These are phyloP conservation scores for Eumacrocentrus americanus DNA, from an alignment of 2,888 invertebrate species.

Conservation along the genomic window DNA sequence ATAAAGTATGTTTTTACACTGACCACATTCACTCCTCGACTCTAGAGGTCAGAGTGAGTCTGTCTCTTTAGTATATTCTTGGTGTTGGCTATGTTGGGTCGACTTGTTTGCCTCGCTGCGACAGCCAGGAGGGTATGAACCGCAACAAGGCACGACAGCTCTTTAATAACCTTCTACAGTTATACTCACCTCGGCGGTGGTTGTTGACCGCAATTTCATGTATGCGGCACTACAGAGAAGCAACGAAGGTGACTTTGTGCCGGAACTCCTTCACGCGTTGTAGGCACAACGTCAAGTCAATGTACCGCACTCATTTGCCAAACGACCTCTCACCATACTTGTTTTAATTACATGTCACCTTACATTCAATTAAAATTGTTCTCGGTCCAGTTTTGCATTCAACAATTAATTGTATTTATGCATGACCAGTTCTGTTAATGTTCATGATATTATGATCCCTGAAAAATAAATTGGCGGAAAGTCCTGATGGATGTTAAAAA, in stretches of 20 bases:
- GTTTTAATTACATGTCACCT: too few species aligned
- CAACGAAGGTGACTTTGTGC: constrained; percentile 1
- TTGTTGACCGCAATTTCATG: constrained; percentile 48
- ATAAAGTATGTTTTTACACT: not conserved
- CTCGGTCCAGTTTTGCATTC: not conserved
- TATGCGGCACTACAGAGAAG: constrained; percentile 24
- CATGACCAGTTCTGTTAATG: not conserved
- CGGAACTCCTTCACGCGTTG: constrained; percentile 1
- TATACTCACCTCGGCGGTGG: constrained; percentile 37
- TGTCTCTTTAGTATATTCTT: not conserved
- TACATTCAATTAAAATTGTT: too few species aligned
- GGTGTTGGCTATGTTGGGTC: constrained; percentile 10
- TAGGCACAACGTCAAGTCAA: constrained; percentile 1
- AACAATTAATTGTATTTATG: not conserved
- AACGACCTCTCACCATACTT: too few species aligned
- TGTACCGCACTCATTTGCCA: not conserved
- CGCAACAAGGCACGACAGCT: constrained; percentile 34
- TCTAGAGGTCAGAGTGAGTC: not conserved
- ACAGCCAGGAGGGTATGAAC: constrained; percentile 24
- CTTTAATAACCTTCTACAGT: constrained; percentile 40
- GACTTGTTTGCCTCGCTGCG: constrained; percentile 13
- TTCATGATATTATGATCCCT: not conserved
- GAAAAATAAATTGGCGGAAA: too few species aligned
- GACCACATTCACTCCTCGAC: not conserved
- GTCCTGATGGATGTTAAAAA: too few species aligned